Evolutionary conservation across 2,113 vertebrate genomes (phyloP).

Genomic region (Pygoscelis antarcticus): DNA sequence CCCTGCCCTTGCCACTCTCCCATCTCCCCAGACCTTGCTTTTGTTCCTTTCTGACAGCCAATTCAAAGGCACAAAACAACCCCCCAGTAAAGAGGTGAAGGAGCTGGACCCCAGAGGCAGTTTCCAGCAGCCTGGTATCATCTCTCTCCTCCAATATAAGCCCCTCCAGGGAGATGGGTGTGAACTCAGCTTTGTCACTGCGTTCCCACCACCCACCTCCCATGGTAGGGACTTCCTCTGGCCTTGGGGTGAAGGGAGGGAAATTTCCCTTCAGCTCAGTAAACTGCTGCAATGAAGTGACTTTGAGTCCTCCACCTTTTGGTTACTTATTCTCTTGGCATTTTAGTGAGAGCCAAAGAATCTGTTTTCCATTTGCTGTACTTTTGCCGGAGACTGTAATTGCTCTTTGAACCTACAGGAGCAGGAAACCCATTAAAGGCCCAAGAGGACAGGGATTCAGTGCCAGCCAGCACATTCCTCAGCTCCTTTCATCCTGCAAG

Average conservation of each 20-base stretch:
- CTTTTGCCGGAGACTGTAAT: constrained; percentile 73
- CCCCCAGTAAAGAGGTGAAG: neutral
- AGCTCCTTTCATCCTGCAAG: constrained; percentile 68
- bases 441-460: constrained; percentile 60
- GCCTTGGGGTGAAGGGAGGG: neutral
- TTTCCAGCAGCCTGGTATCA: neutral
- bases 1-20: neutral
- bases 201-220: neutral
- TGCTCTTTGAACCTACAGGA: constrained; percentile 76
- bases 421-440: constrained; percentile 77
- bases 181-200: neutral
- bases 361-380: constrained; percentile 81
- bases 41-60: neutral
- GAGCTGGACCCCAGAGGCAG: neutral
- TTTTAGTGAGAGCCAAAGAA: constrained; percentile 60
- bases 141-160: neutral
- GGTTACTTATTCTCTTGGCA: constrained; percentile 55
- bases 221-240: neutral
- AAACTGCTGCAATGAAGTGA: neutral
- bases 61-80: neutral
- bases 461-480: constrained; percentile 72
- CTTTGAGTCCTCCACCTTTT: constrained; percentile 51
- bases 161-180: neutral
- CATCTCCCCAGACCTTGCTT: neutral
- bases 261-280: neutral